Base-by-base conservation (phyloP, 2,113 vertebrate genomes). In the Anas platyrhynchos region DNA sequence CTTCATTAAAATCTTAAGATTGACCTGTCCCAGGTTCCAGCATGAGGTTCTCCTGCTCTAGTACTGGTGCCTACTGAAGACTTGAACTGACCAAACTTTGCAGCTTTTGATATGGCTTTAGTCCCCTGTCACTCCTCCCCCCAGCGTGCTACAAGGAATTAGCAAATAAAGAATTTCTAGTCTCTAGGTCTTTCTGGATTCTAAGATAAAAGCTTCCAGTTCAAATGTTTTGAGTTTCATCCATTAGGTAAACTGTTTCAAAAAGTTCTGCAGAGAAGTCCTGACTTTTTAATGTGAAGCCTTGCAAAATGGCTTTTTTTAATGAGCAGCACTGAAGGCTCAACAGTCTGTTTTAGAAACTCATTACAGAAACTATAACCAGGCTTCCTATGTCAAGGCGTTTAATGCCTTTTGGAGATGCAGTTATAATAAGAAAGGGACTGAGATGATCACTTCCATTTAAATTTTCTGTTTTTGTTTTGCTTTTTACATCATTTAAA, bases 81-180 rank as follows among this genome's bases (percentile, higher is more conserved):
- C 36, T 44, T 41, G 5, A 82, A 78, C 26, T 34, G 54, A 21
- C 1, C 8, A 58, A 83, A 58, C 26, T 15, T 54, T 44, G 9
- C 23, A 5, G 0, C 46, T 17, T 20, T 58, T 2, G 6, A 13
- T 5, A 4, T 41, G 36, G 10, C 31, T 61, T 9, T 9, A 36
- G 21, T 72, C 41, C n/a, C 8, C 5, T 23, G 48, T 0, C 1
- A n/a, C 78, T 59, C 65, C 25, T 38, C 54, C 27, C 25, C 25
- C 13, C 14, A 5, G 25, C 5, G 6, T 65, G 22, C 63, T 46
- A 27, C 25, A 4, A 22, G 52, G 20, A 83, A 61, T 73, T 83
- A 32, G 25, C 27, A 83, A 86, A 72, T 36, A n/a, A 22, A 75
- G 34, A n/a, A 44, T 10, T 41, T 71, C 15, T 38, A 9, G 36